Base-by-base conservation (phyloP, 2,888 invertebrate genomes). In the Drosophila hawaiiensis region DNA sequence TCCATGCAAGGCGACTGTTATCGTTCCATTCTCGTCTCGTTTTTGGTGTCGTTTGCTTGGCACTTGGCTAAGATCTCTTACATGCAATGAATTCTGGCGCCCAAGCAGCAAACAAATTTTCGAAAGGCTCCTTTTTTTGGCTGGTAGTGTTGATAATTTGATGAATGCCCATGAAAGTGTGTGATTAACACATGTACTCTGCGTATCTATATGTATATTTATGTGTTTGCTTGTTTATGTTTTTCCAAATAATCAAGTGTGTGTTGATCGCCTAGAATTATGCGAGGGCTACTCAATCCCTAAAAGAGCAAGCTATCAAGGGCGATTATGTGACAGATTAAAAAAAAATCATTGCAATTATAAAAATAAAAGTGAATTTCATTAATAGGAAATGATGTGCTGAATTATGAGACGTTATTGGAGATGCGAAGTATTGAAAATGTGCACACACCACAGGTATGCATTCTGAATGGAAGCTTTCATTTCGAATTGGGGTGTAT, bases 101-200 rank as follows among this genome's bases (percentile, higher is more conserved):
- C 68, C 68, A 64, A 60, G 31, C n/a, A 64, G 70, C 68, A 43
- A 69, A 61, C 64, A 69, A 58, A 73, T 70, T 87, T 89, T 82
- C 72, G 85, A 88, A 88, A 84, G 78, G 76, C 83, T 84, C 76
- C 83, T 88, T 88, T 90, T 90, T 88, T 72, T 85, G 90, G 80
- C 62, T 22, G 2, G 25, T 62, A 66, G 78, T 73, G 88, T 67
- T 90, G 78, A 90, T 73, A 68, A 73, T 82, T 76, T 82, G 84
- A 85, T 89, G 88, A 80, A 87, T 87, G 80, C 54, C 31, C 68
- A 66, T 35, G 68, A 76, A 82, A 74, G 73, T 69, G 28, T 41
- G 64, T 52, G 56, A 69, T 69, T 68, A 70, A 61, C 53, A 55
- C 10, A 41, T 41, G 5, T 41, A 58, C 39, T 31, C 39, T 68